Evolutionary conservation across 2,888 invertebrate species (phyloP).

Genomic region (Nipponacmea schrenckii): DNA sequence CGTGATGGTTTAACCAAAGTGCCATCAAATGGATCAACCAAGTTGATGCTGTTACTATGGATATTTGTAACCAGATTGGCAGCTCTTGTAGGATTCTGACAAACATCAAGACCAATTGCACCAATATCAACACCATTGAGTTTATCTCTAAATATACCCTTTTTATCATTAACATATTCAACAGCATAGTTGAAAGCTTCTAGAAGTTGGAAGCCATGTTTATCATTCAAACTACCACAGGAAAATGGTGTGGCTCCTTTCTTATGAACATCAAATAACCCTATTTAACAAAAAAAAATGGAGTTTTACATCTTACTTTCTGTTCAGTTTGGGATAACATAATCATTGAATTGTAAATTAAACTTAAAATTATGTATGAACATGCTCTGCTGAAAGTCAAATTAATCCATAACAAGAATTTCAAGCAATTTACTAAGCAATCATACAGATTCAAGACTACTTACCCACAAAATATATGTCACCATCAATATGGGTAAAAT

Average conservation of each 20-base stretch:
- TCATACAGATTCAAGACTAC: constrained; percentile 21
- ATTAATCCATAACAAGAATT: too few relatives aligned
- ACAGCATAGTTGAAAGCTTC: constrained; percentile 64
- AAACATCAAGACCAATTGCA: constrained; percentile 57
- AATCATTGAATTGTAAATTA: too few relatives aligned
- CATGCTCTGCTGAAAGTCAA: too few relatives aligned
- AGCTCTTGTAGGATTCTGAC: constrained; percentile 56
- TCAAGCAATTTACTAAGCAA: too few relatives aligned
- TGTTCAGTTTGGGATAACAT: neutral
- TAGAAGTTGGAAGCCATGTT: constrained; percentile 58
- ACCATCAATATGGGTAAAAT: constrained; percentile 49
- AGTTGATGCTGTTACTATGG: constrained; percentile 51
- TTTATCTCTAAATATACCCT: constrained; percentile 50
- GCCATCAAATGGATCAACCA: constrained; percentile 27
- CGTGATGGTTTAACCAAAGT: constrained; percentile 39
- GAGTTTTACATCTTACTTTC: too few relatives aligned
- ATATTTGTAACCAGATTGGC: constrained; percentile 62
- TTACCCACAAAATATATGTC: constrained; percentile 57
- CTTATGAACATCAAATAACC: constrained; percentile 62
- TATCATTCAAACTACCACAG: constrained; percentile 58
- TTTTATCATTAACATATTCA: constrained; percentile 52
- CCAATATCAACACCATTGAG: constrained; percentile 53
- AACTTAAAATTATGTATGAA: too few relatives aligned
- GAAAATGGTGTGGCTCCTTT: constrained; percentile 55
- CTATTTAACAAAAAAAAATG: constrained; percentile 37